A percentile compares a stretch with the other conserved stretches of the same genome.
Evolutionary conservation across 2,888 invertebrate genomes (phyloP).

Genomic region (Podabrus alpinus): DNA sequence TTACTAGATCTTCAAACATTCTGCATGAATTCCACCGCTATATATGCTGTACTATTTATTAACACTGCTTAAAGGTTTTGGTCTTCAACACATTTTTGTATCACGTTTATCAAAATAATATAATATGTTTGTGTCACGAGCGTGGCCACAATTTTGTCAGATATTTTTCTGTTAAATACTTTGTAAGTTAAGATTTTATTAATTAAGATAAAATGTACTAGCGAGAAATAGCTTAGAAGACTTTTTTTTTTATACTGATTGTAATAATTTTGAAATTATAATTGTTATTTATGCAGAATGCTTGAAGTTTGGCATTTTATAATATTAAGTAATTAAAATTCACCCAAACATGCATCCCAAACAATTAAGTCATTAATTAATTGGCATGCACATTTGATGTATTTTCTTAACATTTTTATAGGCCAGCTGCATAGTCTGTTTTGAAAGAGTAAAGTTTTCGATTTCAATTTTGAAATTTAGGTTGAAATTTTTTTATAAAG

Average conservation of each 20-base stretch:
- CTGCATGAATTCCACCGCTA: conserved; percentile 51
- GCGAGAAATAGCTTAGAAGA: conserved; percentile 11
- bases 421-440: neutral
- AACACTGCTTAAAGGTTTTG: conserved; percentile 45
- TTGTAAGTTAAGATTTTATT: neutral
- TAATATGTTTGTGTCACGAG: conserved; percentile 15
- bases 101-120: conserved; percentile 13
- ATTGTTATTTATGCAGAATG: conserved; percentile 28
- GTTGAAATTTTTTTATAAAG: neutral
- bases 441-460: neutral
- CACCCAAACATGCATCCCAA: conserved; percentile 10
- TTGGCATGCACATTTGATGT: conserved; percentile 20
- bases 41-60: conserved; percentile 41
- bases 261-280: conserved; percentile 1
- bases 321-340: neutral
- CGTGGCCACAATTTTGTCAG: conserved; percentile 9
- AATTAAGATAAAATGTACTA: conserved; percentile 27
- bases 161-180: conserved; percentile 1
- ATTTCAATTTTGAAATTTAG: neutral
- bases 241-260: neutral
- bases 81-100: conserved; percentile 48
- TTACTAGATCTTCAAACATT: conserved; percentile 55
- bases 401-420: neutral
- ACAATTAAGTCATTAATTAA: conserved; percentile 11
- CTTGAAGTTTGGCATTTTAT: conserved; percentile 23